A percentile compares a stretch with the other conserved stretches of the same genome.
These are phyloP conservation scores for Uria aalge DNA, from an alignment of 2,113 vertebrate species.

Conservation along the genomic window DNA sequence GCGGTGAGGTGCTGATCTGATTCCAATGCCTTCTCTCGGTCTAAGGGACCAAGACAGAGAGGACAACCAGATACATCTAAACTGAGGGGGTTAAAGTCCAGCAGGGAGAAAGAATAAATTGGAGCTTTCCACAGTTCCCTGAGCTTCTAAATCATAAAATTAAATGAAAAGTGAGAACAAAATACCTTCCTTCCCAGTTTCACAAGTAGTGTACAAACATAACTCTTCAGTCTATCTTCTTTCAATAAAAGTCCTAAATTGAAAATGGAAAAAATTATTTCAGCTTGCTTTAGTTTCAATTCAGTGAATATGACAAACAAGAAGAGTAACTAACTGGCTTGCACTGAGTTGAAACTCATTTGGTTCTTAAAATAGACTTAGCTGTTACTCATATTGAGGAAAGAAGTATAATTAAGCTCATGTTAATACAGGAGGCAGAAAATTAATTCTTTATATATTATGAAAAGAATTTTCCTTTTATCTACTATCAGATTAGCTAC, in stretches of 20 bases:
- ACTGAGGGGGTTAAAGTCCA: neutral
- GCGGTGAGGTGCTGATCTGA: neutral
- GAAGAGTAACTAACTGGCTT: neutral
- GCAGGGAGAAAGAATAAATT: neutral
- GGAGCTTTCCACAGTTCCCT: neutral
- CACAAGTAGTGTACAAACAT: neutral
- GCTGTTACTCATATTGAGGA: neutral
- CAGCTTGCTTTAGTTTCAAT: neutral
- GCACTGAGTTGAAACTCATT: neutral
- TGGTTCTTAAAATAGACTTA: neutral
- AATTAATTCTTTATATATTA: neutral
- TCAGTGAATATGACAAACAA: neutral
- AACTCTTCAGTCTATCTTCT: neutral
- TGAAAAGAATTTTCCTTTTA: neutral
- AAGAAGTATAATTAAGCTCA: neutral
- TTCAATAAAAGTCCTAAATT: neutral
- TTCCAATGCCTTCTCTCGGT: neutral
- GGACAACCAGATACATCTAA: neutral
- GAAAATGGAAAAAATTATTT: neutral
- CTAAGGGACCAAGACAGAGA: neutral
- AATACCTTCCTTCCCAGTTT: neutral
- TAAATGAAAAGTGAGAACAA: neutral
- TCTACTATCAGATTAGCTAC: neutral
- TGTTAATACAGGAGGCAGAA: neutral
- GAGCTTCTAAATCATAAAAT: neutral